Evolutionary conservation across 2,888 invertebrate species (phyloP), one percentile per base, ranked within the genome.

Genomic region (Girardia tigrina): DNA sequence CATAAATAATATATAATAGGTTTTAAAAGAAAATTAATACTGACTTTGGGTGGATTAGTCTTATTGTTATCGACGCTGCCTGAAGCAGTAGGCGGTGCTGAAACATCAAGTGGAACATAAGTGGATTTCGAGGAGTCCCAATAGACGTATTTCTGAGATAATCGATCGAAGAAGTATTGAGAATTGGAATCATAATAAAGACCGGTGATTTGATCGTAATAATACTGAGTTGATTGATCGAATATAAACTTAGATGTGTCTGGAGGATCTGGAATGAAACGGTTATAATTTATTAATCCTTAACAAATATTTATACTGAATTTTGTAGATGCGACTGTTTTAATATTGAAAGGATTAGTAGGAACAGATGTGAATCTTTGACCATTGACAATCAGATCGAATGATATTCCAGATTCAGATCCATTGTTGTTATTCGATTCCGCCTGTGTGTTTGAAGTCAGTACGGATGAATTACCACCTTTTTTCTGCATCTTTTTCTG

Each of bases 131-230:
- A 82, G 0, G 82, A 88, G 85, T 95, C 94, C 94, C 94, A 99
- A 82, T 94, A 97, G 82, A 95, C 88, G 84, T 94, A 98, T 81
- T 92, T 90, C 79, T 90, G 90, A 0, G 90, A 90, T 79, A 90
- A 89, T 80, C 91, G 89, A 84, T 97, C 95, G 86, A 90, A 98
- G 84, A 94, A 98, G 85, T 98, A 98, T 83, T 85, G 80, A 0
- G 94, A 91, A 80, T 89, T 91, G 0, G 93, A 90, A 86, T 98
- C 98, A 83, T 95, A 99, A 84, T 97, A 98, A 20, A 97, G 87
- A 0, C 92, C 91, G 0, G 97, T 94, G 0, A 88, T 86, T 0
- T 92, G 89, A 84, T 98, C 97, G 83, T 93, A 95, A 82, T 95
- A 95, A 83, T 93, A 97, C 0, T 97, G 95, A 1, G 94, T 94